Evolutionary conservation across 2,797 vertebrate genomes (phyloP), one percentile per base, ranked within the genome.

Genomic region (Mus spretus): DNA sequence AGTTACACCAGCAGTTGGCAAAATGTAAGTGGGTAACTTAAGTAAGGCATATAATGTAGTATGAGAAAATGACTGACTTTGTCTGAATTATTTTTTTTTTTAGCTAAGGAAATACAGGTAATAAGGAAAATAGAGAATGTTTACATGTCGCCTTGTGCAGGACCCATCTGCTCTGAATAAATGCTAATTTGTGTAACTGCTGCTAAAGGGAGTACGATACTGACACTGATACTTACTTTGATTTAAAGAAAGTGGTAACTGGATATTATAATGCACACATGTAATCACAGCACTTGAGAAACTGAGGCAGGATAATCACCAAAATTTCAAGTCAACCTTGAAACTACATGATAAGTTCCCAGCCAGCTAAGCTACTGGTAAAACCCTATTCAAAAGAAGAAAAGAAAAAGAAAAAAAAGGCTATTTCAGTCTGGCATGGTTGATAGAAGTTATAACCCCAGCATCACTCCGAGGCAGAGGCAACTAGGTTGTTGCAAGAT

Each of bases 1-100:
- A 99, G 97, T 98, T 99, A 80, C 98, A 99, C 98, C 99, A 99
- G 98, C 99, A 99, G 95, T 98, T 99, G 95, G 98, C 99, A 91
- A 99, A 99, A 98, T 99, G 99, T 99, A 98, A 99, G 99, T 99
- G 78, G 70, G 55, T 90, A 97, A 96, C 31, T 94, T 89, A 94
- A 65, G 93, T 89, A 94, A 81, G 77, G 53, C 13, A 82, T 74
- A 2, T 89, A 83, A 85, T 96, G 97, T 84, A 92, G 92, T 87
- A 47, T 94, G 44, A 95, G 72, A 92, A 95, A 85, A 78, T n/a
- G 37, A 72, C 2, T 82, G 86, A 70, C 17, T 94, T 94, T 92
- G 24, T 34, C n/a, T 84, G 26, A 72, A 57, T 44, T 67, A 34
- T 22, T 47, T 47, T 44, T 57, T n/a, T n/a, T 40, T 72, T 90